phyloP scores from a whole-genome alignment of 2,113 vertebrate genomes.

The Phrynosoma platyrhinos region DNA sequence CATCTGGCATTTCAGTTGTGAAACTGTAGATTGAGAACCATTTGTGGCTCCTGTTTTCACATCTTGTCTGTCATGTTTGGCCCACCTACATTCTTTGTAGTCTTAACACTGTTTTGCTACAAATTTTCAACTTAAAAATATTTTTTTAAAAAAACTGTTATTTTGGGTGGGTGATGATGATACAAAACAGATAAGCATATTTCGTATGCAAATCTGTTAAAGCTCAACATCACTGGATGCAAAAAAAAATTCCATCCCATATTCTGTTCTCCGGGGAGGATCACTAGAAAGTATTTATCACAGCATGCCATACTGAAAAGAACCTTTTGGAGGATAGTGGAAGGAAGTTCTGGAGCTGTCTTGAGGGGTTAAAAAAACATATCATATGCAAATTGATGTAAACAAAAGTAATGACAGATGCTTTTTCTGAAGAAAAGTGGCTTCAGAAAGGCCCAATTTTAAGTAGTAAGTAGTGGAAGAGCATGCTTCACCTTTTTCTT shows the following conservation, averaged over 20 bases:
- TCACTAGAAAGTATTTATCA: not conserved
- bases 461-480: not conserved
- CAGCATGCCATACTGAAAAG: not conserved
- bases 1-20: not conserved
- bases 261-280: not conserved
- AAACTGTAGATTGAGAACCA: not conserved
- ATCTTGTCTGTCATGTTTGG: not conserved
- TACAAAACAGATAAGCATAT: not conserved
- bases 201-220: not conserved
- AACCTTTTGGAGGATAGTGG: not conserved
- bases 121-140: not conserved
- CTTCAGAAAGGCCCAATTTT: not conserved
- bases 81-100: not conserved
- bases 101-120: not conserved
- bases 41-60: not conserved
- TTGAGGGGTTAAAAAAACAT: not conserved
- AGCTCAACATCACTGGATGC: not conserved
- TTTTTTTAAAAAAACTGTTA: not conserved
- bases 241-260: not conserved
- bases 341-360: not conserved
- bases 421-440: not conserved
- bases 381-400: not conserved
- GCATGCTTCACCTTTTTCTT: not conserved
- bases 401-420: not conserved
- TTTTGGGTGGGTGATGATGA: not conserved